These are phyloP conservation scores for Oxyruncus cristatus DNA, from an alignment of 2,113 vertebrate species.

Conservation along the genomic window DNA sequence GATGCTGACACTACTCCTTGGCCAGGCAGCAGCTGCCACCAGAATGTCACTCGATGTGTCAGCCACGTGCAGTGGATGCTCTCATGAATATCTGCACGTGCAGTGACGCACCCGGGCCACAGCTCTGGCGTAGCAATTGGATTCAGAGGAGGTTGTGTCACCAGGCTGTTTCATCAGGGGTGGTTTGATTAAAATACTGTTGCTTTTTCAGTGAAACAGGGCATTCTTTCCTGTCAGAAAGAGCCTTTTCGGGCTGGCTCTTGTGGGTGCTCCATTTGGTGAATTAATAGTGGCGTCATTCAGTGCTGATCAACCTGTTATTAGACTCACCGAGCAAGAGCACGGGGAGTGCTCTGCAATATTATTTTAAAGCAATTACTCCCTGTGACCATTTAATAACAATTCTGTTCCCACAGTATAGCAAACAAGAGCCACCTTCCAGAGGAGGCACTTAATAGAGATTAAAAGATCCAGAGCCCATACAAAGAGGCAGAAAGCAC, in stretches of 20 bases:
- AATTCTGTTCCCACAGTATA: neutral
- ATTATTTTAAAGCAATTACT: neutral
- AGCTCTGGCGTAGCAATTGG: neutral
- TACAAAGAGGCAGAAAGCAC: neutral
- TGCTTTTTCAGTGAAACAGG: neutral
- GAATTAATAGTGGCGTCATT: neutral
- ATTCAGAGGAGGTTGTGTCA: neutral
- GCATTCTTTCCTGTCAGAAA: neutral
- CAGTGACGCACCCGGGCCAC: neutral
- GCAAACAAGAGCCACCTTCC: neutral
- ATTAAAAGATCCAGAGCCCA: neutral
- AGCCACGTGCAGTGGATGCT: neutral
- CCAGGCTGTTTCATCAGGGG: accelerated
- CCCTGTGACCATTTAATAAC: neutral
- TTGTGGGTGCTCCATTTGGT: accelerated
- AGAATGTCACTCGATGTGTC: neutral
- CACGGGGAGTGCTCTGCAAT: neutral
- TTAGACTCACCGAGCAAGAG: neutral
- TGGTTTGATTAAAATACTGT: neutral
- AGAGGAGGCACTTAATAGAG: neutral
- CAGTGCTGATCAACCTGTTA: neutral
- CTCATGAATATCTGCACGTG: neutral
- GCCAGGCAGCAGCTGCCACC: accelerated
- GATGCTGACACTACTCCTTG: neutral
- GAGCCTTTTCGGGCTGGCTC: neutral